These are phyloP conservation scores for Axea sp. DNA, from an alignment of 2,888 invertebrate species.

Conservation along the genomic window DNA sequence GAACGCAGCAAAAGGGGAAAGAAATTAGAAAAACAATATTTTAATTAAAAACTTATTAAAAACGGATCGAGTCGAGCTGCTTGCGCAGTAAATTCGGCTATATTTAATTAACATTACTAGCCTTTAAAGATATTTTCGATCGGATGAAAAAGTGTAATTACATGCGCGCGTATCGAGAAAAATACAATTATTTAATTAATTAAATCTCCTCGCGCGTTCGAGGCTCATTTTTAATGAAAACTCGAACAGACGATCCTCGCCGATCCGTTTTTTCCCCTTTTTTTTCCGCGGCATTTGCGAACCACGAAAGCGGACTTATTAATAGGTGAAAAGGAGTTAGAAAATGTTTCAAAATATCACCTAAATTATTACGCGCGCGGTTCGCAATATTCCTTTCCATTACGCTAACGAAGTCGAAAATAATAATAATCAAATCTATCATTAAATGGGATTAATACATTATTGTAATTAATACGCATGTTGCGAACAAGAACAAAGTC, in stretches of 20 bases:
- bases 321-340: constrained; percentile 14
- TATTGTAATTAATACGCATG: constrained; percentile 49
- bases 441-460: constrained; percentile 40
- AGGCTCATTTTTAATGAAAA: constrained; percentile 37
- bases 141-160: constrained; percentile 45
- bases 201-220: constrained; percentile 22
- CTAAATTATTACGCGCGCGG: constrained; percentile 27
- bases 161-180: constrained; percentile 38
- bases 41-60: constrained; percentile 17
- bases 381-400: constrained; percentile 46
- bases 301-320: constrained; percentile 29
- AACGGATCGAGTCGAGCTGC: no score
- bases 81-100: constrained; percentile 19
- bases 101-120: constrained; percentile 41
- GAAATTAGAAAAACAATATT: constrained; percentile 5
- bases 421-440: constrained; percentile 48
- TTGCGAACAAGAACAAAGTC: no score
- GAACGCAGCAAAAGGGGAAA: no score
- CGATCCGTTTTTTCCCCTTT: constrained; percentile 1
- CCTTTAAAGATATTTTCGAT: constrained; percentile 45
- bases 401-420: constrained; percentile 50
- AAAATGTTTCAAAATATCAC: neutral
- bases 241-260: constrained; percentile 5
- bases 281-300: constrained; percentile 2
- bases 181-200: constrained; percentile 55